Evolutionary conservation across 1,140 invertebrate species (phyloP), one percentile per base, ranked within the genome.

Genomic region (Drosophila ogumai): DNA sequence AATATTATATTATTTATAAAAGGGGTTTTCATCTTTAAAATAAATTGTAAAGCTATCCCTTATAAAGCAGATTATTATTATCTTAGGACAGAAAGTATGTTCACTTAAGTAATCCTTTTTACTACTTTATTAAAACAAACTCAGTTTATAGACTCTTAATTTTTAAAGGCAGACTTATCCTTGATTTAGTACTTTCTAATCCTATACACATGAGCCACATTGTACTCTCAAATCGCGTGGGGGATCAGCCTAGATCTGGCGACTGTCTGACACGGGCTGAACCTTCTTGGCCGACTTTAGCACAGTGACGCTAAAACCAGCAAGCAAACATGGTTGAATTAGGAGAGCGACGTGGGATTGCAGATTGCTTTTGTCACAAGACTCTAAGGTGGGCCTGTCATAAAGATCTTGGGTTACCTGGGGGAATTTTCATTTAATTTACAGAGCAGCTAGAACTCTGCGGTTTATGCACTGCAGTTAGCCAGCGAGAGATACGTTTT

Each of bases 281-380:
- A 49, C 50, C 49, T 57, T 64, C 40, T 66, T 75, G 71, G 56
- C 56, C 58, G 28, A 64, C 32, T 75, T 75, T 75, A 44, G 49
- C 69, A 73, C 47, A 41, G 34, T 50, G 66, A 71, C 43, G 54
- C 28, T 57, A 72, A 72, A 58, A 72, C 36, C 43, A 15, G 52
- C 54, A 36, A 58, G 52, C 34, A 71, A 34, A 71, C n/a, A 38
- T 3, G 7, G 12, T 9, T 17, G 15, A 28, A 38, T 40, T 25
- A 6, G 32, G 50, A 25, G 52, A 36, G 12, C 38, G 4, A 38
- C 13, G n/a, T 38, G 52, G 52, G 19, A 55, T 55, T 55, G 60
- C 28, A 22, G 38, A 46, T 55, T 55, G 19, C 17, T 15, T 68
- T 58, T 59, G 54, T 72, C 69, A 72, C 69, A 72, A 72, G 69